phyloP scores from a whole-genome alignment of 2,113 vertebrate species.

The Cryptomyrus ogoouensis region DNA sequence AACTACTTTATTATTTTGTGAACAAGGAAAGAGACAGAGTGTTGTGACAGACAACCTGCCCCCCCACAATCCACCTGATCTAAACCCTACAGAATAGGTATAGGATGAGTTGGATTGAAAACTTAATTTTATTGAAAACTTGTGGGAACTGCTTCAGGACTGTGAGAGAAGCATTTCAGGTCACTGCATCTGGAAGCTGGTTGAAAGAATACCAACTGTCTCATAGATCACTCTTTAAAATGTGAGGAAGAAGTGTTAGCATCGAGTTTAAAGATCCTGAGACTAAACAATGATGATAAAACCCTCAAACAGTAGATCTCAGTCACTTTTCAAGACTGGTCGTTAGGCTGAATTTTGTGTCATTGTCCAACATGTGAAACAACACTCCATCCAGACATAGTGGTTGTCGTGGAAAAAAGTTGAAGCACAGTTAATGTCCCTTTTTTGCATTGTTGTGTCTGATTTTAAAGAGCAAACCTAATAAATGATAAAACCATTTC shows the following conservation, averaged over 20 bases:
- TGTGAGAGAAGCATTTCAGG: neutral
- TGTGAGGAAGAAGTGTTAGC: too few species aligned
- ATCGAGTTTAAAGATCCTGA: neutral
- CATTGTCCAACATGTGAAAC: neutral
- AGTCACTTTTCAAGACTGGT: neutral
- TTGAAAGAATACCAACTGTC: neutral
- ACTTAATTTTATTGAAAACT: neutral
- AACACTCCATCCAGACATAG: too few species aligned
- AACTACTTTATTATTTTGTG: neutral
- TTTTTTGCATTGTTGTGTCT: neutral
- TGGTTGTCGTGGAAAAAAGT: neutral
- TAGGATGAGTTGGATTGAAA: neutral
- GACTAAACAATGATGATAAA: neutral
- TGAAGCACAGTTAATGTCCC: neutral
- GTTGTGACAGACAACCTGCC: too few species aligned
- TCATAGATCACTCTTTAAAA: too few species aligned
- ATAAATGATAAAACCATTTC: too few species aligned
- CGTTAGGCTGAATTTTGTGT: neutral
- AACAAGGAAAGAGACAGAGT: neutral
- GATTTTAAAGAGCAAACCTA: neutral
- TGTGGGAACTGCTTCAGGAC: neutral
- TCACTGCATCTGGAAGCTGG: neutral
- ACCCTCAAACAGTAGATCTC: neutral
- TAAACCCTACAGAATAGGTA: neutral
- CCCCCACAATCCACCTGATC: neutral